phyloP scores from a whole-genome alignment of 1,140 invertebrate genomes.

The Trigoniulus corallinus region DNA sequence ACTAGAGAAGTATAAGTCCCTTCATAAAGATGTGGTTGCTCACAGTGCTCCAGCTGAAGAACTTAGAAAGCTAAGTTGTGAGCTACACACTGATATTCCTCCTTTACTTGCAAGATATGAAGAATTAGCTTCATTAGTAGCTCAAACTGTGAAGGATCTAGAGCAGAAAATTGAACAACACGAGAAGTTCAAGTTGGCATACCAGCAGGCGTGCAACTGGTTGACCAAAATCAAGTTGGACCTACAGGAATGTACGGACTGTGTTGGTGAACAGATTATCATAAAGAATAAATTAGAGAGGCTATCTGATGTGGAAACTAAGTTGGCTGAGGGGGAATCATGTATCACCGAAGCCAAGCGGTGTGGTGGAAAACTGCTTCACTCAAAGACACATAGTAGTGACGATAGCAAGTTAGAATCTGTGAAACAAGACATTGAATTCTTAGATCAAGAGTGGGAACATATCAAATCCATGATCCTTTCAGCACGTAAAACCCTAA shows the following conservation, averaged over 20 bases:
- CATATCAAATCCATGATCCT: slow-evolving; percentile 59
- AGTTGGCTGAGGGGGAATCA: slow-evolving; percentile 48
- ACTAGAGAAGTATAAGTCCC: slow-evolving; percentile 50
- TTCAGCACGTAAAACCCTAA: slow-evolving; percentile 56
- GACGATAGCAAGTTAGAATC: slow-evolving; percentile 60
- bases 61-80: slow-evolving; percentile 13
- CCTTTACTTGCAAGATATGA: slow-evolving; percentile 50
- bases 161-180: slow-evolving; percentile 71
- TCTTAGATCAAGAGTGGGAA: slow-evolving; percentile 73
- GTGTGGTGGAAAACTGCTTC: slow-evolving; percentile 55
- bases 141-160: slow-evolving; percentile 31
- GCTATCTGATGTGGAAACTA: slow-evolving; percentile 45
- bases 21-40: slow-evolving; percentile 45
- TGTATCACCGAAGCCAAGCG: slow-evolving; percentile 55
- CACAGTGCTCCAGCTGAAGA: slow-evolving; percentile 53
- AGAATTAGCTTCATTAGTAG: slow-evolving; percentile 34
- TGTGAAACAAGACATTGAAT: slow-evolving; percentile 65
- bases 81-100: slow-evolving; percentile 19
- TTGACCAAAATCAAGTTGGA: slow-evolving; percentile 63
- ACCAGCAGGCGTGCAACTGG: slow-evolving; percentile 70
- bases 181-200: slow-evolving; percentile 65
- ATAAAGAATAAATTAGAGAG: slow-evolving; percentile 44
- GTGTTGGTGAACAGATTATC: slow-evolving; percentile 58
- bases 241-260: slow-evolving; percentile 65
- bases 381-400: slow-evolving; percentile 66